phyloP scores from a whole-genome alignment of 2,888 invertebrate genomes.

The Drosophila buzzatii region DNA sequence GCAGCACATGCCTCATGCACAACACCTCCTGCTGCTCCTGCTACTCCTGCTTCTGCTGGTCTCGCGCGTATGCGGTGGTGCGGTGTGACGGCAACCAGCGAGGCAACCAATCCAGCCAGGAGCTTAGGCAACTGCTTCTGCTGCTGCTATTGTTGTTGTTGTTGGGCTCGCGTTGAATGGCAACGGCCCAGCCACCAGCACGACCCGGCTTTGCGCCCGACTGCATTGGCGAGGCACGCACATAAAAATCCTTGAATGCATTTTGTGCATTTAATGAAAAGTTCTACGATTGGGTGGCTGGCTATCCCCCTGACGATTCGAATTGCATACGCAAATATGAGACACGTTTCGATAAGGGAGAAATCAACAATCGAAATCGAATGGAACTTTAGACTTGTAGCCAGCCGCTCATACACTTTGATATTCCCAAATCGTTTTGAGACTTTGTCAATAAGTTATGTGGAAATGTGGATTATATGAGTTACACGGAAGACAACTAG shows the following conservation, averaged over 20 bases:
- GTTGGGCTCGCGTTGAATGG: conserved; percentile 8
- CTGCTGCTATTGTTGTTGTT: background rate
- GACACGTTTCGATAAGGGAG: background rate
- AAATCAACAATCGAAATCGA: background rate
- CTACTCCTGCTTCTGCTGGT: background rate
- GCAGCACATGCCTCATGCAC: conserved; percentile 48
- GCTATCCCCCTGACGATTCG: conserved; percentile 15
- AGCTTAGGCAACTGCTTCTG: conserved; percentile 46
- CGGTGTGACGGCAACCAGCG: conserved; percentile 12
- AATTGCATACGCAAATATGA: background rate
- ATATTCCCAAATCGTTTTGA: background rate
- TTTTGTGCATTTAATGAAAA: conserved; percentile 67
- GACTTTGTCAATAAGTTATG: conserved; percentile 1
- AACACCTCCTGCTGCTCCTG: background rate
- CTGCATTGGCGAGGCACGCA: conserved; percentile 43
- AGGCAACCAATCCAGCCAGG: conserved; percentile 35
- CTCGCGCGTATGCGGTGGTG: background rate
- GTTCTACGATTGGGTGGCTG: conserved; percentile 30
- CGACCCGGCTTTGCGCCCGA: conserved; percentile 11
- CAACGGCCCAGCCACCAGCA: conserved; percentile 16
- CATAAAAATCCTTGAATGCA: conserved; percentile 61
- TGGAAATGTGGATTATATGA: background rate
- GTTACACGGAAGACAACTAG: background rate
- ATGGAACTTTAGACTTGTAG: background rate
- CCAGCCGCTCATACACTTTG: background rate